A percentile compares a stretch with the other conserved stretches of the same genome.
These are phyloP conservation scores for Chaetodon trifasciatus DNA, from an alignment of 2,797 vertebrate genomes.

Conservation along the genomic window DNA sequence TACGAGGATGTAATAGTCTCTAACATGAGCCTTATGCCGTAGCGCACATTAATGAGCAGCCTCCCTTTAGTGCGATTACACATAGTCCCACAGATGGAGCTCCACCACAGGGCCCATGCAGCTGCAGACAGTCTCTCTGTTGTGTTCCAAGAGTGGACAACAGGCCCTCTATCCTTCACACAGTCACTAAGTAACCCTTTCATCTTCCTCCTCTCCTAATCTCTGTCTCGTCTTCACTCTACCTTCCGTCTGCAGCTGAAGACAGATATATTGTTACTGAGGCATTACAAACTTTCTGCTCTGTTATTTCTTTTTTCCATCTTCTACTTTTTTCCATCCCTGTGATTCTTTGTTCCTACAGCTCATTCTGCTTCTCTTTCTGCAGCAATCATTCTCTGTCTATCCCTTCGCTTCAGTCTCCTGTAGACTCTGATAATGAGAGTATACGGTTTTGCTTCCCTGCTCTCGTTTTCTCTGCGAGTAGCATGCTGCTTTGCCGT, in stretches of 20 bases:
- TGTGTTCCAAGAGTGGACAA: conserved; percentile 75
- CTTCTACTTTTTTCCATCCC: conserved; percentile 14
- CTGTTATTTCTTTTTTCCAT: conserved; percentile 27
- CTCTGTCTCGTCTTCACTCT: conserved; percentile 28
- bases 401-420: conserved; percentile 55
- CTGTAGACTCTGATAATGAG: conserved; percentile 76
- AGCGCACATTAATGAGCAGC: conserved; percentile 66
- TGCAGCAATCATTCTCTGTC: conserved; percentile 29
- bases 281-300: conserved; percentile 40
- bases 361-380: conserved; percentile 35
- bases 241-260: conserved; percentile 32
- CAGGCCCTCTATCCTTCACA: conserved; percentile 69
- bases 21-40: conserved; percentile 52
- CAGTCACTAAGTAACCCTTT: conserved; percentile 42
- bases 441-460: conserved; percentile 63
- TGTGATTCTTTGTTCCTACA: conserved; percentile 31
- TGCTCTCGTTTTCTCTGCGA: conserved; percentile 62
- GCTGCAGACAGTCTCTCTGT: conserved; percentile 78
- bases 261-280: conserved; percentile 19
- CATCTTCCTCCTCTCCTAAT: conserved; percentile 55
- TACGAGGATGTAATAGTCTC: conserved; percentile 51
- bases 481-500: conserved; percentile 49
- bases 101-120: conserved; percentile 67
- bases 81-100: conserved; percentile 56
- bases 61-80: neutral